Conservation (phyloP, 2,797 vertebrate genomes). For the Syngnathus acus region DNA sequence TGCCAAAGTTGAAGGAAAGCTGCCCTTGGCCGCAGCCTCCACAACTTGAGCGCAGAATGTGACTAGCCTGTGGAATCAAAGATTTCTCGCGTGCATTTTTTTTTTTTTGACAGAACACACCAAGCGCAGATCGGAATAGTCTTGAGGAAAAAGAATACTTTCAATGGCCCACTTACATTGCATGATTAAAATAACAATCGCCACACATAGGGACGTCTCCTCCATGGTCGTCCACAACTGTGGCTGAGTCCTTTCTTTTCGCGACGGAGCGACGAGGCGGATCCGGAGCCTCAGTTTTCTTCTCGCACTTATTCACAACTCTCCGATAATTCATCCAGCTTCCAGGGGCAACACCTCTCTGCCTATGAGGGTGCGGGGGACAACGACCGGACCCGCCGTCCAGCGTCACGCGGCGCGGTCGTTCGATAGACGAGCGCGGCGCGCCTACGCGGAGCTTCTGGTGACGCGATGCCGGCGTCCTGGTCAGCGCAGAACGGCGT, state of each 20-base stretch:
- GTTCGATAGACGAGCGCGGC: slow-evolving; percentile 8
- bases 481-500: slow-evolving; percentile 19
- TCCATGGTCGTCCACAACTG: slow-evolving; percentile 55
- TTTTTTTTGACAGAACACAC: background rate
- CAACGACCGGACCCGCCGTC: slow-evolving; percentile 19
- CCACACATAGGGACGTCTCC: slow-evolving; percentile 49
- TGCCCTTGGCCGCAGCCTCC: background rate
- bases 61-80: background rate
- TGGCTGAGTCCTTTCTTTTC: slow-evolving; percentile 31
- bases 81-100: background rate
- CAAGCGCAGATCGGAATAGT: background rate
- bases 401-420: slow-evolving; percentile 4
- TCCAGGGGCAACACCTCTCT: slow-evolving; percentile 15
- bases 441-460: slow-evolving; percentile 17
- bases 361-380: background rate
- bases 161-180: slow-evolving; percentile 54
- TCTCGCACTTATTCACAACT: slow-evolving; percentile 59
- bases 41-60: background rate
- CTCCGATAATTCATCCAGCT: slow-evolving; percentile 59
- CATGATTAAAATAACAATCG: slow-evolving; percentile 50
- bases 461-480: slow-evolving; percentile 2
- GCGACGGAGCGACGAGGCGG: slow-evolving; percentile 38
- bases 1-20: slow-evolving; percentile 34
- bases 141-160: background rate
- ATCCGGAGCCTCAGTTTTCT: slow-evolving; percentile 43